Evolutionary conservation across 2,113 vertebrate species (phyloP), one percentile per base, ranked within the genome.

Genomic region (Spea bombifrons): DNA sequence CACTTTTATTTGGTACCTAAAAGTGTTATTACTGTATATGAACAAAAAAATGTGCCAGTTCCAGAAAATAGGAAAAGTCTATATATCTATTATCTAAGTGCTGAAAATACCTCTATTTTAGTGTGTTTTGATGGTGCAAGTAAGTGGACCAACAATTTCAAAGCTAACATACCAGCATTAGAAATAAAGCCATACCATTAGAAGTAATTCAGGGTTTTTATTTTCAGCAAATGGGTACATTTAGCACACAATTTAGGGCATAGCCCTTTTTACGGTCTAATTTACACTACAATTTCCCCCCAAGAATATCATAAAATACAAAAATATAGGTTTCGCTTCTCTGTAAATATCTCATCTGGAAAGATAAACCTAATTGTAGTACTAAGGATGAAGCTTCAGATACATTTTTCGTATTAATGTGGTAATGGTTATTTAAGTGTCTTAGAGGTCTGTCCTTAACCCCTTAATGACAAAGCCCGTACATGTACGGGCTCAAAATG

Each of bases 81-180:
- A 10, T 52, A 75, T 55, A 76, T 55, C 66, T 45, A 69, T 76
- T 68, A 76, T 7, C 64, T 68, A 76, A 76, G 50, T 68, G 52
- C 75, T 48, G 43, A 57, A 68, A 69, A 59, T 76, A 44, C 50
- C 43, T 76, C 49, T 13, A 7, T 59, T 68, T 68, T 68, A 59
- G 30, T 75, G 74, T 48, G 61, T 75, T 66, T 75, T 75, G 74
- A 75, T 75, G 63, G 43, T 55, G 45, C 8, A 67, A 66, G 16
- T 65, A 65, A 44, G 52, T 59, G 65, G 75, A 48, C 66, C 57
- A 59, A 69, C 66, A 68, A 45, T 76, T 76, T 76, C 53, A 59
- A 66, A 68, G 30, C 64, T 5, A 66, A 66, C 65, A 66, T 16
- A 7, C 45, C 65, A 64, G 30, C n/a, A 76, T 47, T 76, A 46